phyloP scores from a whole-genome alignment of 2,113 vertebrate genomes.

The Tichodroma muraria region DNA sequence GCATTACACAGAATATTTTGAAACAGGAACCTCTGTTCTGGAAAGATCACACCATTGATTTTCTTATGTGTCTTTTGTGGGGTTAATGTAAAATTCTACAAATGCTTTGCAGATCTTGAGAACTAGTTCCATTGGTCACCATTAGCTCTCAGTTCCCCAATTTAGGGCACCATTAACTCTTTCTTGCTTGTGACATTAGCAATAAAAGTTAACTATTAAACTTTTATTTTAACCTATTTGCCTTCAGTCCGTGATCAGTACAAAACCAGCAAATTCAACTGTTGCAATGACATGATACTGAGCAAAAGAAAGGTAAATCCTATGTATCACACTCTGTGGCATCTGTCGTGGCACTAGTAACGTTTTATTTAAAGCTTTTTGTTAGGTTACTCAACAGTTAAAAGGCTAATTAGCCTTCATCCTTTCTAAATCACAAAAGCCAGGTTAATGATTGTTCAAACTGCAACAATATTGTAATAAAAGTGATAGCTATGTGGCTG shows the following conservation, averaged over 20 bases:
- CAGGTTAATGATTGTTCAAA: conserved; percentile 63
- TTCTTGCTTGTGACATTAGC: conserved; percentile 34
- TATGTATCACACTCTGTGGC: background rate
- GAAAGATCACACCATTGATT: background rate
- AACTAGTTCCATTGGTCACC: background rate
- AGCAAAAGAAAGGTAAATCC: conserved; percentile 34
- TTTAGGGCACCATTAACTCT: conserved; percentile 32
- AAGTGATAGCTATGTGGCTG: background rate
- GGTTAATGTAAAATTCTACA: background rate
- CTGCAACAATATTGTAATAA: conserved; percentile 20
- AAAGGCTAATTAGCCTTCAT: conserved; percentile 39
- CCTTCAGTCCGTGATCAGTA: conserved; percentile 8
- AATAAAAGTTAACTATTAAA: conserved; percentile 76
- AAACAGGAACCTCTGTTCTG: background rate
- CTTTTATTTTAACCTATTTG: conserved; percentile 53
- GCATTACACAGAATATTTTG: background rate
- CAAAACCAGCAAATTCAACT: conserved; percentile 54
- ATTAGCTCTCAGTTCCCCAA: background rate
- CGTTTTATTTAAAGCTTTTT: conserved; percentile 27
- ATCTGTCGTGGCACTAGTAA: conserved; percentile 29
- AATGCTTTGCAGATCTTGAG: background rate
- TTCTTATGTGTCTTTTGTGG: background rate
- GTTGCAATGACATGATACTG: background rate
- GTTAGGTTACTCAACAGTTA: background rate
- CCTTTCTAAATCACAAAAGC: conserved; percentile 62